Conservation (phyloP, 2,797 vertebrate species). For the Podarcis lilfordi region DNA sequence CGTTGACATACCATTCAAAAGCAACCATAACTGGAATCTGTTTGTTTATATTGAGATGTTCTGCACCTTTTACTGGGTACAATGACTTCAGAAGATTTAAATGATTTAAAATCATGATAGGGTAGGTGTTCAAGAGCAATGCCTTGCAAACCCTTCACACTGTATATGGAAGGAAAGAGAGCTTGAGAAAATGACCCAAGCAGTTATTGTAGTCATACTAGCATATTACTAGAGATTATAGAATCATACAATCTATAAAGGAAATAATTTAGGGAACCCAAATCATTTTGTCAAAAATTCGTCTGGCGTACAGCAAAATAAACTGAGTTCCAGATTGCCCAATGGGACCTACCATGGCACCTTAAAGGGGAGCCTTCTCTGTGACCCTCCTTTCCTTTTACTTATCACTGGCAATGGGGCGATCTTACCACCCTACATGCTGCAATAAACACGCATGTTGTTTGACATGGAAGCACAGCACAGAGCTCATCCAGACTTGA, state of each 20-base stretch:
- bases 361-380: too few species aligned
- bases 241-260: background rate
- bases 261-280: background rate
- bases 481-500: too few species aligned
- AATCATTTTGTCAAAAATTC: background rate
- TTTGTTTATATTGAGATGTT: background rate
- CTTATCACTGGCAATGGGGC: too few species aligned
- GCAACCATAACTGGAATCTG: background rate
- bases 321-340: too few species aligned
- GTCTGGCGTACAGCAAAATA: background rate
- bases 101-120: background rate
- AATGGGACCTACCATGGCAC: background rate
- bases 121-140: background rate
- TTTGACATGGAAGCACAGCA: too few species aligned
- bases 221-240: background rate
- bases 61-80: background rate
- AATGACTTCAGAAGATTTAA: background rate
- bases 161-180: too few species aligned
- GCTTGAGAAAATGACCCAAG: background rate
- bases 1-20: background rate
- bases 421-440: background rate
- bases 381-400: too few species aligned
- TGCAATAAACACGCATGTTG: background rate
- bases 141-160: background rate
- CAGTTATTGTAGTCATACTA: background rate